Evolutionary conservation across 37 sponge, comb jelly and placozoan genomes (phyloP).

Genomic region (Agelas oroides): DNA sequence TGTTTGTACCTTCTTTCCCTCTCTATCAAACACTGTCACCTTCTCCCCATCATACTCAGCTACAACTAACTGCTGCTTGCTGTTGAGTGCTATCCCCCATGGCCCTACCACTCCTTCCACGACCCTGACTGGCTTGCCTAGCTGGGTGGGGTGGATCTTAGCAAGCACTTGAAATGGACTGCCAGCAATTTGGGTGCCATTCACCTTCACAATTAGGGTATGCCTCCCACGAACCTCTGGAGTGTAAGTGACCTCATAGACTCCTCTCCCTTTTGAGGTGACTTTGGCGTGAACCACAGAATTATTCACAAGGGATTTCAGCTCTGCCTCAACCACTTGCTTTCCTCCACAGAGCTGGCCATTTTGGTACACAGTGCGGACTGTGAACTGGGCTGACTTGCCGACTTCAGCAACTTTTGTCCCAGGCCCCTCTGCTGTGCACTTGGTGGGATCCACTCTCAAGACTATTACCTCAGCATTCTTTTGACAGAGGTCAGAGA

Average conservation of each 20-base stretch:
- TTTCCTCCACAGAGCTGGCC: not conserved
- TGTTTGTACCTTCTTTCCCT: conserved; percentile 5
- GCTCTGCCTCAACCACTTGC: not conserved
- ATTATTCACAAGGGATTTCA: not conserved
- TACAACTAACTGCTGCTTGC: conserved; percentile 10
- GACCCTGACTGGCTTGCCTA: conserved; percentile 14
- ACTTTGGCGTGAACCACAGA: not conserved
- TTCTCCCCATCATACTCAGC: not conserved
- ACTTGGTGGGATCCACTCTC: too few relatives aligned
- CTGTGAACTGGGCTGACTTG: not conserved
- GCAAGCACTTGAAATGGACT: conserved; percentile 35
- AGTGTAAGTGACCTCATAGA: conserved; percentile 6
- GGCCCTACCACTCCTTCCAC: not conserved
- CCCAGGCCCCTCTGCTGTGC: not conserved
- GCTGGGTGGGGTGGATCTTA: conserved; percentile 31
- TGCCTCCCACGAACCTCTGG: conserved; percentile 29
- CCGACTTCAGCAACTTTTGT: not conserved
- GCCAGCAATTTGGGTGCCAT: conserved; percentile 20
- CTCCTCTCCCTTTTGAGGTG: not conserved
- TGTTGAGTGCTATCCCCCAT: conserved; percentile 19
- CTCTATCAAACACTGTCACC: not conserved
- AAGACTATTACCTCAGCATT: not conserved
- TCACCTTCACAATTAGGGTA: conserved; percentile 4
- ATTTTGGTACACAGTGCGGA: too few relatives aligned
- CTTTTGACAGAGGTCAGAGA: conserved; percentile 3